phyloP scores from a whole-genome alignment of 2,888 invertebrate genomes.

The Choristoneura rosaceana region DNA sequence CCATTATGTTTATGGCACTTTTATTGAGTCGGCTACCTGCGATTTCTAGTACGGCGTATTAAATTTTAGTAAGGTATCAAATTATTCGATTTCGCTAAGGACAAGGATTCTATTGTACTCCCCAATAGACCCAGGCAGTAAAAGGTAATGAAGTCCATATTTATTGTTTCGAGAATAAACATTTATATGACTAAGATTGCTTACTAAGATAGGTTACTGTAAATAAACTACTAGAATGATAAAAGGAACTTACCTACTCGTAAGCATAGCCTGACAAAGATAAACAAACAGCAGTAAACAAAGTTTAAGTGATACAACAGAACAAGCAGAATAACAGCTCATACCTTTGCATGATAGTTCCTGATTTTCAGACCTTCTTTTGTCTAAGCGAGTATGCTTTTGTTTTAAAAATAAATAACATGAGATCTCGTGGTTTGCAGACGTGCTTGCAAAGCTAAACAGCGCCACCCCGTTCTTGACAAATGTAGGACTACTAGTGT shows the following conservation, averaged over 20 bases:
- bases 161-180: slow-evolving; percentile 3
- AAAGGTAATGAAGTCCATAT: slow-evolving; percentile 27
- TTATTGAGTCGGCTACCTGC: slow-evolving; percentile 41
- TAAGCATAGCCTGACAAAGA: not conserved
- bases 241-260: not conserved
- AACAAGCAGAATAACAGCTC: not conserved
- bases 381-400: slow-evolving; percentile 36
- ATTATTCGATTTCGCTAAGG: slow-evolving; percentile 23
- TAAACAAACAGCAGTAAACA: not conserved
- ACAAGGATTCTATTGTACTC: slow-evolving; percentile 9
- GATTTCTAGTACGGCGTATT: slow-evolving; percentile 33
- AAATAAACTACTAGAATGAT: not conserved
- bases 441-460: slow-evolving; percentile 36
- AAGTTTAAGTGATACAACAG: slow-evolving; percentile 1
- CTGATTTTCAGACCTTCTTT: slow-evolving; percentile 23
- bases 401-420: slow-evolving; percentile 40
- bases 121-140: slow-evolving; percentile 2
- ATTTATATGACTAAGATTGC: slow-evolving; percentile 6
- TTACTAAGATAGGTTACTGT: not conserved
- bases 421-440: slow-evolving; percentile 26
- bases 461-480: slow-evolving; percentile 20
- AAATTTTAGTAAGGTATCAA: slow-evolving; percentile 36
- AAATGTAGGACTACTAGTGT: slow-evolving; percentile 31
- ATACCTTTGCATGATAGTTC: not conserved
- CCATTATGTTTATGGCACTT: slow-evolving; percentile 43